phyloP scores from a whole-genome alignment of 1,140 invertebrate genomes.

The Pinna nobilis region DNA sequence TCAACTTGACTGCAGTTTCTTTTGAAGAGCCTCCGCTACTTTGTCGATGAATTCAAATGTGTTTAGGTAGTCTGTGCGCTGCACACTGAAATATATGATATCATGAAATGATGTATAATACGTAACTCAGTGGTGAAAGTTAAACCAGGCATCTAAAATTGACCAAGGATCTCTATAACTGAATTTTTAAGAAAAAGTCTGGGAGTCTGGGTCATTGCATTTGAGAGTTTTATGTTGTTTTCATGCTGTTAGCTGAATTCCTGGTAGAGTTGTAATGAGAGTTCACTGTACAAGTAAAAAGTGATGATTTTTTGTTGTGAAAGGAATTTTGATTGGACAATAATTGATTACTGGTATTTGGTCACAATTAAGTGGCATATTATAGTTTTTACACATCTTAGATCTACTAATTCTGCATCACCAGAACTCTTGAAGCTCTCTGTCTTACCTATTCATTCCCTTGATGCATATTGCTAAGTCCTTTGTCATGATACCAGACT shows the following conservation, averaged over 20 bases:
- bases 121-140: no score
- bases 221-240: neutral
- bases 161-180: neutral
- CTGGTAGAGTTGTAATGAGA: no score
- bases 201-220: neutral
- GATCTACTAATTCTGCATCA: no score
- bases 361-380: no score
- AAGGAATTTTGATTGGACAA: neutral
- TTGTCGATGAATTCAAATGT: conserved; percentile 99
- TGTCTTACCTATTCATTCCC: conserved; percentile 78
- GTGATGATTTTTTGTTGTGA: no score
- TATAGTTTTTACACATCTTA: no score
- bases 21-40: conserved; percentile 92
- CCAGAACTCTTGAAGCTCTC: neutral
- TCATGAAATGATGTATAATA: no score
- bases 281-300: no score
- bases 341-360: neutral
- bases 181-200: neutral
- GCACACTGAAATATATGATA: conserved; percentile 78
- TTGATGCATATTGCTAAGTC: conserved; percentile 99
- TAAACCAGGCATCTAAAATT: neutral
- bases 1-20: conserved; percentile 76
- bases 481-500: conserved; percentile 97
- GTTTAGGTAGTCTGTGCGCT: conserved; percentile 92
- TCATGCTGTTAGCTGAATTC: no score